Conservation (phyloP, 1,140 invertebrate genomes). For the Trichoplusia ni region DNA sequence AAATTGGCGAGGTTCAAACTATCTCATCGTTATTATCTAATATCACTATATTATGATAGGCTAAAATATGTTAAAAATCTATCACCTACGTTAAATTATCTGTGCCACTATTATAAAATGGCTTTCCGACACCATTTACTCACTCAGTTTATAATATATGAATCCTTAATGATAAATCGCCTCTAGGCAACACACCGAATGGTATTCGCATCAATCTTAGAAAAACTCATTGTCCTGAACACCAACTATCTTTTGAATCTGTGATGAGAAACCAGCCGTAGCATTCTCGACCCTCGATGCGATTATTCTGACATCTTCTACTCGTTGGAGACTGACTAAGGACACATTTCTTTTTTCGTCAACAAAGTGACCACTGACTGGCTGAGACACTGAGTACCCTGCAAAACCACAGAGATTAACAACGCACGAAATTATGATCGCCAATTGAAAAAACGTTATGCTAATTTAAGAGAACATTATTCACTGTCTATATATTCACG, state of each 20-base stretch:
- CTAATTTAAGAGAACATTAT: background rate
- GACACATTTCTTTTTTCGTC: slow-evolving; percentile 45
- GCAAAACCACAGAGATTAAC: slow-evolving; percentile 38
- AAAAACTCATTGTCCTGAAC: slow-evolving; percentile 43
- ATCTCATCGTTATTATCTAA: background rate
- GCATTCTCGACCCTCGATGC: slow-evolving; percentile 37
- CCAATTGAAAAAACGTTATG: background rate
- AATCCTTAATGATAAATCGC: slow-evolving; percentile 20
- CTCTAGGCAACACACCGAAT: slow-evolving; percentile 36
- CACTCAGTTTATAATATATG: slow-evolving; percentile 31
- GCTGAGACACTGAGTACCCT: slow-evolving; percentile 35
- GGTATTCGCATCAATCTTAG: slow-evolving; percentile 32
- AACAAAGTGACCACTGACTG: slow-evolving; percentile 42
- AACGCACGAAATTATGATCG: slow-evolving; percentile 21
- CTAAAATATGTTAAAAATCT: background rate
- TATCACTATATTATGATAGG: background rate
- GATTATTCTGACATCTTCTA: slow-evolving; percentile 32
- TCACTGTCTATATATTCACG: background rate
- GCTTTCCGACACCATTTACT: slow-evolving; percentile 26
- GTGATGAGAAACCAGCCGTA: slow-evolving; percentile 44
- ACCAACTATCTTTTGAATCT: slow-evolving; percentile 45
- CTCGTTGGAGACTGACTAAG: slow-evolving; percentile 31
- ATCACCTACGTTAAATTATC: background rate
- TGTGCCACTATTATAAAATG: slow-evolving; percentile 27
- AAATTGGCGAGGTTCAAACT: too few relatives aligned